These are phyloP conservation scores for Clavelina lepadiformis DNA, from an alignment of 23 tunicate genomes.

Conservation along the genomic window DNA sequence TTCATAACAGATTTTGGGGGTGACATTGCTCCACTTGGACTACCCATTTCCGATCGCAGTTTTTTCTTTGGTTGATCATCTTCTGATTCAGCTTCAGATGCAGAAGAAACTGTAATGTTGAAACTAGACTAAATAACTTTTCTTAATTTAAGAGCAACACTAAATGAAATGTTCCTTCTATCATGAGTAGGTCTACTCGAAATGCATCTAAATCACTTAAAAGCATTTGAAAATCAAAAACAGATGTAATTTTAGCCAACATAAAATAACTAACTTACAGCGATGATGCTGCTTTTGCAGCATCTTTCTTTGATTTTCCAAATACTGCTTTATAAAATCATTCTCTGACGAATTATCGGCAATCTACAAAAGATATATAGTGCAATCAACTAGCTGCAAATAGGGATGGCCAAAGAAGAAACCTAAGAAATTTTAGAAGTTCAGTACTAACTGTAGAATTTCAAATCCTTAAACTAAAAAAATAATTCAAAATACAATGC, in stretches of 20 bases:
- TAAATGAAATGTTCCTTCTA: too few relatives aligned
- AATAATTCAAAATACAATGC: too few relatives aligned
- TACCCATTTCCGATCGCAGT: not conserved
- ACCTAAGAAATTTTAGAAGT: too few relatives aligned
- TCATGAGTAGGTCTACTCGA: too few relatives aligned
- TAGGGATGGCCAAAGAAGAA: not conserved
- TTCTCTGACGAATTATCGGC: conserved; percentile 39
- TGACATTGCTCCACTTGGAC: not conserved
- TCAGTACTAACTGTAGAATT: too few relatives aligned
- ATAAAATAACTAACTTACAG: conserved; percentile 10
- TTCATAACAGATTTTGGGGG: not conserved
- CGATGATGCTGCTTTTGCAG: conserved; percentile 33
- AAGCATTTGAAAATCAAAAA: not conserved
- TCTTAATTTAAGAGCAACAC: too few relatives aligned
- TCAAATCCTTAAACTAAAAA: too few relatives aligned
- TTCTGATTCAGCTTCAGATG: conserved; percentile 65
- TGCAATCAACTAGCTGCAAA: conserved; percentile 1
- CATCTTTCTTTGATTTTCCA: conserved; percentile 69
- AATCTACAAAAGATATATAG: conserved; percentile 24
- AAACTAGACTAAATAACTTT: too few relatives aligned
- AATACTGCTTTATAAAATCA: conserved; percentile 60
- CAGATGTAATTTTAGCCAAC: not conserved
- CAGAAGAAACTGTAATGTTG: conserved; percentile 59
- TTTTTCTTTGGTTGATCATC: conserved; percentile 25
- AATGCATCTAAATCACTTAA: too few relatives aligned